Evolutionary conservation across 1,140 invertebrate genomes (phyloP), one percentile per base, ranked within the genome.

Genomic region (Drosophila leontia): DNA sequence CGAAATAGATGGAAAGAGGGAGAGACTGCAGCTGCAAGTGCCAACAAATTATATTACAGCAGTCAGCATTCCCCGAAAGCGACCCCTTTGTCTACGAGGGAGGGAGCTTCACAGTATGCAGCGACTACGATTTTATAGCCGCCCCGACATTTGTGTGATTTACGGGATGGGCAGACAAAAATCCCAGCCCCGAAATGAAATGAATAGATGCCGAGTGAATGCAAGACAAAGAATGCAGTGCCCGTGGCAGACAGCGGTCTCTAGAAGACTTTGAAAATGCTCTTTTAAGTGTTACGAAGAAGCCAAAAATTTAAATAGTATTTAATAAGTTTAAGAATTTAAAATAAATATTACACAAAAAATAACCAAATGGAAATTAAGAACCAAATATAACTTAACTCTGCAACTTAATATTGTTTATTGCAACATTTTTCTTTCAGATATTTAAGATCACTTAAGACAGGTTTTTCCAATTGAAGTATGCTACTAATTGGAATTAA

Each of bases 111-210:
- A 65, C 63, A 79, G 68, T 64, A 64, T 87, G 60, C 68, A 56
- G 71, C 61, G 64, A 80, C 72, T 75, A 70, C 77, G 53, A 80
- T 88, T 80, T 88, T 74, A 67, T 59, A 74, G 80, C 71, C 77
- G 34, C 23, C 63, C 57, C 80, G 84, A 87, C 83, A 80, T 74
- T 83, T 87, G 57, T 78, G 80, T 87, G 83, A 87, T 87, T 87
- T 87, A 87, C 80, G 84, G 76, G 68, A 57, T 48, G 60, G 37
- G 63, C 44, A 57, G 64, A 59, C 82, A 55, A 88, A 86, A 86
- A 80, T 68, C 41, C 61, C 41, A 50, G 55, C 13, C 41, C 44
- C 37, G 26, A 65, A 61, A 62, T 63, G 35, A 55, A 78, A 69
- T 78, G 75, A 70, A 69, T 56, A 78, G 42, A 58, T 32, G 75